phyloP scores from a whole-genome alignment of 1,140 invertebrate genomes.

The Temnothorax nylanderi region DNA sequence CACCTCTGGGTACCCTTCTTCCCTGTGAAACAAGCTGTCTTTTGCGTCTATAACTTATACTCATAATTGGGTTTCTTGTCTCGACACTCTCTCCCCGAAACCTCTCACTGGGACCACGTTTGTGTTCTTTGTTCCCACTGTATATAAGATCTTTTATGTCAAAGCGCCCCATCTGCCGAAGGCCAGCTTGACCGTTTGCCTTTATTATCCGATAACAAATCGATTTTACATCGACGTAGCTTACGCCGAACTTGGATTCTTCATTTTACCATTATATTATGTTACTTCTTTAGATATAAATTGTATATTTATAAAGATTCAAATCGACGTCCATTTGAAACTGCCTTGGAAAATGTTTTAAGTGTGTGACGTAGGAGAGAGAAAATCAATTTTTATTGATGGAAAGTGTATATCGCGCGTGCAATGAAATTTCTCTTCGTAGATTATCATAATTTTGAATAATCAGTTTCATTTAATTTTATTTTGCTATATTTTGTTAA shows the following conservation, averaged over 20 bases:
- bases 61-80: conserved; percentile 70
- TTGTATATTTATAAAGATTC: background rate
- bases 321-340: background rate
- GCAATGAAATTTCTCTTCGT: background rate
- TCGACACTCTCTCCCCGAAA: conserved; percentile 70
- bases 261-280: background rate
- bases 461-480: background rate
- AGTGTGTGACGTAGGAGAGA: background rate
- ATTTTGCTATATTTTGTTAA: background rate
- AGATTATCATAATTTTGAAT: conserved; percentile 6
- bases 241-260: background rate
- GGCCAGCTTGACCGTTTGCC: background rate
- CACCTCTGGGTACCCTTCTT: conserved; percentile 84
- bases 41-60: conserved; percentile 56
- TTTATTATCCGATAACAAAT: background rate
- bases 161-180: background rate
- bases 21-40: conserved; percentile 67
- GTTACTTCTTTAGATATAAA: background rate
- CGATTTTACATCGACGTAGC: conserved; percentile 32
- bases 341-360: background rate
- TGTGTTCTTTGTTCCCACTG: conserved; percentile 43
- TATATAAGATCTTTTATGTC: conserved; percentile 11
- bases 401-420: background rate
- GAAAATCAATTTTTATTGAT: background rate
- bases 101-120: conserved; percentile 57